Evolutionary conservation across 2,888 invertebrate genomes (phyloP), one percentile per base, ranked within the genome.

Genomic region (Leptopilina drosophilae): DNA sequence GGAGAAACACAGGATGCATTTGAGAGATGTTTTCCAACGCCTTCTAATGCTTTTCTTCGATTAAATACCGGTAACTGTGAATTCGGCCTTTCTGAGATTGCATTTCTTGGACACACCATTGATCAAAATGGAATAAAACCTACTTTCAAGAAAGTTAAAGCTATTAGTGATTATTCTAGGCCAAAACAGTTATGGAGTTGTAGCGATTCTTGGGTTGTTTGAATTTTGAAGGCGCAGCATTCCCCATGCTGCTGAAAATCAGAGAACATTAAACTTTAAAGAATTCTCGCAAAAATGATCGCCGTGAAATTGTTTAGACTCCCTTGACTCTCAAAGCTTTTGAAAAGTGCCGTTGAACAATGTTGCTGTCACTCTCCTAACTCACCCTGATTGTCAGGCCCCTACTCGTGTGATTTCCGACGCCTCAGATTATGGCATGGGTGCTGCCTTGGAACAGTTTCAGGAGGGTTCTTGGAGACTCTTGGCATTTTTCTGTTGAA

Each of bases 81-180:
- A 14, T 56, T 82, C 11, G 69, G 65, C 3, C 76, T 15, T 12
- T 2, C 14, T 0, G 77, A 79, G 59, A 49, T 82, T 0, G 69
- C 77, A 15, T 83, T 80, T 59, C 49, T 84, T 0, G 84, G 83
- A 4, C 77, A 78, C 64, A 9, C 12, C 11, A 67, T 83, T 6
- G 67, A 64, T 1, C 0, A 56, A 5, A 77, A 76, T 0, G 82
- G 83, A n/a, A n/a, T n/a, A n/a, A n/a, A n/a, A n/a, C n/a, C n/a
- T n/a, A n/a, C n/a, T n/a, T n/a, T n/a, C n/a, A n/a, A n/a, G n/a
- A n/a, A n/a, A n/a, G n/a, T n/a, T n/a, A n/a, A n/a, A n/a, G n/a
- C n/a, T n/a, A n/a, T n/a, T n/a, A n/a, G n/a, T n/a, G n/a, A n/a
- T n/a, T n/a, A n/a, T n/a, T n/a, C n/a, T n/a, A n/a, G n/a, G n/a